These are phyloP conservation scores for Melanogrammus aeglefinus DNA, from an alignment of 2,797 vertebrate species.

Conservation along the genomic window DNA sequence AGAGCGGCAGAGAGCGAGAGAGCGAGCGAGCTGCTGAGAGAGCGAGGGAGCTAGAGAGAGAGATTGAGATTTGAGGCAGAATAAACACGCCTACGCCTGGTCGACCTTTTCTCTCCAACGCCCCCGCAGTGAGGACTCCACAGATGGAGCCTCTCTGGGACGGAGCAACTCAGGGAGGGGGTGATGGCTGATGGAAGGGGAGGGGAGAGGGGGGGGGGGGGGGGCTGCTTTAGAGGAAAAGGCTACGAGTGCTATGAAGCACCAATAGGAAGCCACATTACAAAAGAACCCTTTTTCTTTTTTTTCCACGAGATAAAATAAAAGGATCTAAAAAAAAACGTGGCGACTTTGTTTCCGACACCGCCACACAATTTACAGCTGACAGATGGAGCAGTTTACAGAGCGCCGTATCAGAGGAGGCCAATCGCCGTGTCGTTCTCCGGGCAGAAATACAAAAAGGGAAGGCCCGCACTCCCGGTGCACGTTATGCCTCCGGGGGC, in stretches of 20 bases:
- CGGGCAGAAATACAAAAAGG: background rate
- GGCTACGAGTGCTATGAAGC: background rate
- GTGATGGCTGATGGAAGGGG: background rate
- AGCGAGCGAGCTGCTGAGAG: too few relatives aligned
- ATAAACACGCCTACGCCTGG: constrained; percentile 1
- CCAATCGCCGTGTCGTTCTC: background rate
- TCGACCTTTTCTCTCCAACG: constrained; percentile 16
- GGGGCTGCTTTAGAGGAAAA: background rate
- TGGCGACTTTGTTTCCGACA: constrained; percentile 7
- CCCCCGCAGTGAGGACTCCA: constrained; percentile 9
- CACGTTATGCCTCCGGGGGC: background rate
- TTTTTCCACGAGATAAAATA: background rate
- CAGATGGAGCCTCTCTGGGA: constrained; percentile 19
- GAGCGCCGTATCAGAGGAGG: background rate
- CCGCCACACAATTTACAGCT: constrained; percentile 2
- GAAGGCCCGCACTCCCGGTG: background rate
- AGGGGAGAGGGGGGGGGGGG: background rate
- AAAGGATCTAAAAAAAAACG: background rate
- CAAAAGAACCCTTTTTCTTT: background rate
- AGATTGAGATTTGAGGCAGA: constrained; percentile 3
- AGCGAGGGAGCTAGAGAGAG: background rate
- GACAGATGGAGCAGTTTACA: constrained; percentile 8
- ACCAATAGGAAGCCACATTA: background rate
- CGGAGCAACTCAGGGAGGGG: background rate
- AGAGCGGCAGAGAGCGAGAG: too few relatives aligned